Conservation (phyloP, 2,888 invertebrate genomes). For the Heliothis peltigera region DNA sequence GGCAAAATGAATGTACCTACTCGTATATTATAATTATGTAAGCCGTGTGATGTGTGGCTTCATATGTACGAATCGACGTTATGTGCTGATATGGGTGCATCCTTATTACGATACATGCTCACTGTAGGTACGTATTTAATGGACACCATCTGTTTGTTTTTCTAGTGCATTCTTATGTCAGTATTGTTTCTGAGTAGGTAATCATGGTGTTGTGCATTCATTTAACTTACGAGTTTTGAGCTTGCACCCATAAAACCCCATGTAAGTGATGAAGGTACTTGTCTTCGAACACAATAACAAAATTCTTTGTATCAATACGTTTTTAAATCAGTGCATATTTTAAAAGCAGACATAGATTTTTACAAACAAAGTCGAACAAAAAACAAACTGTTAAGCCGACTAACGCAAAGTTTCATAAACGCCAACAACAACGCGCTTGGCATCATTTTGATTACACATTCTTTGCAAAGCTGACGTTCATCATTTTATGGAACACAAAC, state of each 20-base stretch:
- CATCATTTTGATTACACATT: constrained; percentile 26
- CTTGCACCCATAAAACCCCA: neutral
- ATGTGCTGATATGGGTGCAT: constrained; percentile 45
- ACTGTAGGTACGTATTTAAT: neutral
- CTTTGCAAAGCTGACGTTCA: constrained; percentile 24
- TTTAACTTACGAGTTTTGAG: constrained; percentile 4
- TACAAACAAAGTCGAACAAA: neutral
- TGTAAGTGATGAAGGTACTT: neutral
- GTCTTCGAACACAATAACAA: neutral
- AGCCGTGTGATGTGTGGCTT: constrained; percentile 12
- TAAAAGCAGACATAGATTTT: neutral
- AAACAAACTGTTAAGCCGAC: neutral
- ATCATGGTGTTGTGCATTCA: constrained; percentile 1
- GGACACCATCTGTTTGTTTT: constrained; percentile 16
- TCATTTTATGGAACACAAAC: constrained; percentile 44
- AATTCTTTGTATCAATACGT: neutral
- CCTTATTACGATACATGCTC: constrained; percentile 38
- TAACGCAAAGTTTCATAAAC: constrained; percentile 1
- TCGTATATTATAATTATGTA: too few species aligned
- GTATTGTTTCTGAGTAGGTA: too few species aligned
- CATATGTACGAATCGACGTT: constrained; percentile 24
- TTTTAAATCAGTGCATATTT: neutral
- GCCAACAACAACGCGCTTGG: constrained; percentile 4
- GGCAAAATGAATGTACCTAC: constrained; percentile 12
- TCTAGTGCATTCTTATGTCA: constrained; percentile 38